Base-by-base conservation (phyloP, 2,888 invertebrate genomes). In the Clepsis dumicolana region DNA sequence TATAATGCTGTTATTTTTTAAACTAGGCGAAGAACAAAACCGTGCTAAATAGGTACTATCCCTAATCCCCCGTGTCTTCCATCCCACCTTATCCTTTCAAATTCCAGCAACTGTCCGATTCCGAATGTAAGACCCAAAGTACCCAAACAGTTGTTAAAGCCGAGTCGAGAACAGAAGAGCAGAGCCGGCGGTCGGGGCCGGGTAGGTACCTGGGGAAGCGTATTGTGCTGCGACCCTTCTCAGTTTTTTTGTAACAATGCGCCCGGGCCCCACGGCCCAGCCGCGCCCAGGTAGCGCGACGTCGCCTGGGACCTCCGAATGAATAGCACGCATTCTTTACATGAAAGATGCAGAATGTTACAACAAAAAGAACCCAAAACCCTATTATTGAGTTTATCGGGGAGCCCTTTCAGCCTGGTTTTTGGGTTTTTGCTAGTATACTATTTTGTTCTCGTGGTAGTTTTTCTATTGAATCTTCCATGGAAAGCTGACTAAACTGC, bases 171-270 rank as follows among this genome's bases (percentile, higher is more conserved):
- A 56, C 48, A 48, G 66, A 27, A 60, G 48, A 56, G 25, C 48
- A 14, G 50, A 24, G 57, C 25, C 32, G 32, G 56, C 57, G 14
- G 62, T 25, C 18, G 61, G 61, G 61, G n/a, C n/a, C 18, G 25
- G 57, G 60, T 59, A 61, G 71, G 77, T 83, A 83, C 83, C 85
- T 85, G 86, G 77, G 73, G 76, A 35, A 74, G 80, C 77, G 80
- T 86, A 91, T 83, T 78, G 78, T 75, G 77, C 75, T 75, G 77
- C 86, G 90, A 90, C 92, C 93, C 91, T 91, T 84, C 85, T 85
- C 85, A 79, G 80, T 91, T 93, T 93, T 92, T 93, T 92, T 88
- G 80, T 81, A 79, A 77, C 89, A 88, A 88, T 87, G 85, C 82
- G 82, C 82, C 83, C 85, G 84, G 80, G 83, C 56, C 80, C 82